Percentiles rank a stretch among this genome's conserved stretches.
These are phyloP conservation scores for Copsychus sechellarum DNA, from an alignment of 2,113 vertebrate species.

Conservation along the genomic window DNA sequence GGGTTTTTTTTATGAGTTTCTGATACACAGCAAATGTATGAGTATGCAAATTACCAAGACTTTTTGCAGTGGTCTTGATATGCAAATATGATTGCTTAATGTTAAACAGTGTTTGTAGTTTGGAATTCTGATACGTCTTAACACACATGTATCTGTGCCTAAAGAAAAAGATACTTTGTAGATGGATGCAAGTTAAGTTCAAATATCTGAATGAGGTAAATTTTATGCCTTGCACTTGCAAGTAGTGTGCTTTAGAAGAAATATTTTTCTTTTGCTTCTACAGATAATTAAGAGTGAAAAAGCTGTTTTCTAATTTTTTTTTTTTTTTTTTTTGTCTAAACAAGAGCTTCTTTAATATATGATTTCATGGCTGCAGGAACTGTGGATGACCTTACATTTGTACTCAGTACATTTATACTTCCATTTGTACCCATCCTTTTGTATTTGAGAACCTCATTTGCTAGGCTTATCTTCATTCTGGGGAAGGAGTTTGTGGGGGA, in stretches of 20 bases:
- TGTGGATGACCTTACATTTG: background rate
- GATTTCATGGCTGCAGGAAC: background rate
- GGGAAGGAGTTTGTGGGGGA: background rate
- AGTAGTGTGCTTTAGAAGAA: background rate
- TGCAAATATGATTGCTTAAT: background rate
- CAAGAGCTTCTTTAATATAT: background rate
- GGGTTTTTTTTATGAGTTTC: background rate
- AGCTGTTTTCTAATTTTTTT: accelerated
- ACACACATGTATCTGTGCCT: background rate
- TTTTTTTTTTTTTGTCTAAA: background rate
- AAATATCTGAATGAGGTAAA: background rate
- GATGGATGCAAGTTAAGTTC: background rate
- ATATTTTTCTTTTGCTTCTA: background rate
- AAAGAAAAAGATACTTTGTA: background rate
- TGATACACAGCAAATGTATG: background rate
- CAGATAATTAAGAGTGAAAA: background rate
- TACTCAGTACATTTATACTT: background rate
- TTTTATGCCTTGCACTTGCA: background rate
- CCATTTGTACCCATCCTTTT: background rate
- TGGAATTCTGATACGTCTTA: background rate
- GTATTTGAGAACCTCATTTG: background rate
- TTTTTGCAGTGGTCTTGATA: background rate
- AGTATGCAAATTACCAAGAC: background rate
- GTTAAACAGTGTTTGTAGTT: background rate
- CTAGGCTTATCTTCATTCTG: background rate